These are phyloP conservation scores for Chloroceryle amazona DNA, from an alignment of 2,797 vertebrate species.

Conservation along the genomic window DNA sequence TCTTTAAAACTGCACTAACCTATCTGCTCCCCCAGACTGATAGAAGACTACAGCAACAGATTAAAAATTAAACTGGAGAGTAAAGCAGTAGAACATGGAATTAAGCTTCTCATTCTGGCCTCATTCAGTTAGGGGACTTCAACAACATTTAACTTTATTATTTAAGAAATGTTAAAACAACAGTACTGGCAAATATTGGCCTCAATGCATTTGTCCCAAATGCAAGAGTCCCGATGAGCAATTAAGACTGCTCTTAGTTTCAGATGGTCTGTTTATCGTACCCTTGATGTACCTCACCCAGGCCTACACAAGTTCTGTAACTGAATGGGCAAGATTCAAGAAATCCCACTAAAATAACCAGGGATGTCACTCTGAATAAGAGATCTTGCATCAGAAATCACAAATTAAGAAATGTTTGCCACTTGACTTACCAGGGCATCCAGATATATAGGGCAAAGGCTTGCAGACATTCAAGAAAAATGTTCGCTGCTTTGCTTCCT, in stretches of 20 bases:
- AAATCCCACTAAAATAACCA: not conserved
- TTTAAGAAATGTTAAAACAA: not conserved
- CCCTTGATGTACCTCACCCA: rapidly evolving
- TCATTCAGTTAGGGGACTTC: not conserved
- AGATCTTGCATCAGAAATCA: not conserved
- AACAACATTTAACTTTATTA: not conserved
- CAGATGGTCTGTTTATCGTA: not conserved
- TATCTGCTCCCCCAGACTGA: not conserved
- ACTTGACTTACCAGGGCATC: conserved; percentile 86
- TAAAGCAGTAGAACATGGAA: not conserved
- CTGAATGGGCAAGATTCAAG: not conserved
- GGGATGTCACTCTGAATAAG: not conserved
- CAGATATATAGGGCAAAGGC: conserved; percentile 83
- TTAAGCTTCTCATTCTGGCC: not conserved
- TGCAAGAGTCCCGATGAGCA: not conserved
- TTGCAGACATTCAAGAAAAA: conserved; percentile 95
- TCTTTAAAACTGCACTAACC: not conserved
- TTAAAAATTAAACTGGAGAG: not conserved
- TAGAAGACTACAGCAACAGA: not conserved
- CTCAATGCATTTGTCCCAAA: not conserved
- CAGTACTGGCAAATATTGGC: not conserved
- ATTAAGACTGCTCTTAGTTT: not conserved
- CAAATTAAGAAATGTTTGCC: not conserved
- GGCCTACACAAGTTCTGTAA: not conserved
- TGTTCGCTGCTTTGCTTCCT: conserved; percentile 73